phyloP scores from a whole-genome alignment of 2,113 vertebrate genomes.

The Cheirogaleus medius region DNA sequence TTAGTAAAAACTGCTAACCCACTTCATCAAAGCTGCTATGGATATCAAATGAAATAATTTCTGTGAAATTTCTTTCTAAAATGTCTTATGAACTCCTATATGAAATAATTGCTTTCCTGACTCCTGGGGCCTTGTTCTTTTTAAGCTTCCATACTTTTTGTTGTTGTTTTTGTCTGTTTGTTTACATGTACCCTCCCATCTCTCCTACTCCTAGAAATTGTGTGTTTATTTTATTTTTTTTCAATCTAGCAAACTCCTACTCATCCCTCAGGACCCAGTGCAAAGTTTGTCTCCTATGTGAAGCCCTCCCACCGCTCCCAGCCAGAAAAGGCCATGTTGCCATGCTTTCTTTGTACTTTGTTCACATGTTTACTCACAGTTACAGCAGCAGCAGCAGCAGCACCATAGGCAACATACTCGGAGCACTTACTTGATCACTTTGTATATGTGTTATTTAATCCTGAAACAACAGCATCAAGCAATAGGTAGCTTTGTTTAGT shows the following conservation, averaged over 20 bases:
- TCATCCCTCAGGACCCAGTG: not conserved
- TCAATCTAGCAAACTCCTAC: not conserved
- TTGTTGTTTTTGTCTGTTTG: not conserved
- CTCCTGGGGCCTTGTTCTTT: not conserved
- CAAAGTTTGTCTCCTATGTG: not conserved
- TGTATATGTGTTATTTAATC: not conserved
- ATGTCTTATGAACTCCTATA: not conserved
- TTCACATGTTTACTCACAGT: not conserved
- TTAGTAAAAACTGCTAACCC: not conserved
- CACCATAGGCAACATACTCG: not conserved
- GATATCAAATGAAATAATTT: constrained; percentile 45
- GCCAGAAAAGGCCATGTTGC: not conserved
- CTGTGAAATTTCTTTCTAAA: constrained; percentile 6
- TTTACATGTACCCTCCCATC: not conserved
- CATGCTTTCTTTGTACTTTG: not conserved
- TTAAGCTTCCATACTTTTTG: not conserved
- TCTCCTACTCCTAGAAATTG: not conserved
- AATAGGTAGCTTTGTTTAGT: not conserved
- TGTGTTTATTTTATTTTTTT: not conserved
- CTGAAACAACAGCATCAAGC: not conserved
- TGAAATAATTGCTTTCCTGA: not conserved
- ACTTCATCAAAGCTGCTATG: not conserved
- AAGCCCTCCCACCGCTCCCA: not conserved
- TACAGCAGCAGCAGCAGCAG: not conserved
- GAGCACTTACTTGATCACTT: not conserved